Base-by-base conservation (phyloP, 2,797 vertebrate genomes). In the Gambusia yucatana region DNA sequence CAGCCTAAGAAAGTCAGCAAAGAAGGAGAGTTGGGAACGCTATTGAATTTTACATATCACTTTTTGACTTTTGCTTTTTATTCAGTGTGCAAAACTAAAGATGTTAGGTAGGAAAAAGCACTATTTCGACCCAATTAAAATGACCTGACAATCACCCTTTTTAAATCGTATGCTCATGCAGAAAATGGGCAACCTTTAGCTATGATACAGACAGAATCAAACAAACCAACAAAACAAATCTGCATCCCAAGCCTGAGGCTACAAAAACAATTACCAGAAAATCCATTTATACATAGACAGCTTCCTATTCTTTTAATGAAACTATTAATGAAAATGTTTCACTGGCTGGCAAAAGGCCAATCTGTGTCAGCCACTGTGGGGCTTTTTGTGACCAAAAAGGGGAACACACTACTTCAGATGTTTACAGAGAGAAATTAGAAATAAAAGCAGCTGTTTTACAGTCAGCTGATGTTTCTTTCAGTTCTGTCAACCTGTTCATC, bases 181-280 rank as follows among this genome's bases (percentile, higher is more conserved):
- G 89, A 88, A 91, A 94, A 92, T 85, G 79, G 82, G 82, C 82
- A 82, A 91, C 83, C 76, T 81, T 89, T 85, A 65, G 79, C 90
- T 85, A 87, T 90, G 88, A 94, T 89, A 91, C 91, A 83, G 82
- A 86, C 77, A 85, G 79, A 92, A 95, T 94, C 89, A 92, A 94
- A 93, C 87, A 91, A 83, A 80, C 83, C 84, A 79, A 87, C 87
- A 89, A 91, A 93, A 93, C 82, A 87, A 93, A 92, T 92, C 84
- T 46, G 11, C 82, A 88, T 88, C 84, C 76, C 14, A 70, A 81
- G 93, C 95, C 93, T 84, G 52, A 4, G 92, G 95, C 90, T 84
- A 93, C 87, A 94, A 95, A 95, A 94, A 93, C 95, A 95, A 96
- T 95, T 95, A 96, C 89, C 78, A 89, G 91, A 92, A 95, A 95